Evolutionary conservation across 2,797 vertebrate species (phyloP).

Genomic region (Anabacerthia variegaticeps): DNA sequence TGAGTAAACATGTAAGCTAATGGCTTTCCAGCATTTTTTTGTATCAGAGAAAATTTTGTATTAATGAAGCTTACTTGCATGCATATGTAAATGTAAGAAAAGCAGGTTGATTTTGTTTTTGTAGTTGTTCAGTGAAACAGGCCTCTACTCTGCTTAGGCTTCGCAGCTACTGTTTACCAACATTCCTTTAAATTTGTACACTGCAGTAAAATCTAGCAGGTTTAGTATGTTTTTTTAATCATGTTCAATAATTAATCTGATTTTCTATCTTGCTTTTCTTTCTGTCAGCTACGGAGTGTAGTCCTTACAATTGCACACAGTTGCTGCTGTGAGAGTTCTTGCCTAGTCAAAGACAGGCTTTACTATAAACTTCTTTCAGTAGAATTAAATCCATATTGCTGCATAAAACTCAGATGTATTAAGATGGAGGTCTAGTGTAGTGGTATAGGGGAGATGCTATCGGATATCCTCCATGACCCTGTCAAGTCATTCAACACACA

Average conservation of each 20-base stretch:
- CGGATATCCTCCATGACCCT: background rate
- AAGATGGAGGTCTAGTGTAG: background rate
- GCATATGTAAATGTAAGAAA: background rate
- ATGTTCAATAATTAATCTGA: background rate
- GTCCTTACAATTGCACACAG: accelerated
- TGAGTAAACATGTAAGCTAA: background rate
- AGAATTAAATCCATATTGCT: background rate
- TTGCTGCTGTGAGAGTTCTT: background rate
- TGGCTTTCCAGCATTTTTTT: background rate
- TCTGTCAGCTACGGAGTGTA: background rate
- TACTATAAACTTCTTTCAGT: background rate
- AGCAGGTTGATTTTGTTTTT: background rate
- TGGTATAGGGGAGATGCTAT: background rate
- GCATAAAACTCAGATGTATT: accelerated
- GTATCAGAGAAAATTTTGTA: background rate
- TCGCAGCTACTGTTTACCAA: background rate
- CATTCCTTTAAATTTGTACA: background rate
- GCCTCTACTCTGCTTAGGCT: background rate
- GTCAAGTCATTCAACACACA: background rate
- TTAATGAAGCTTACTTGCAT: background rate
- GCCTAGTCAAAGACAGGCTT: background rate
- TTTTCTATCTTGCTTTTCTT: background rate
- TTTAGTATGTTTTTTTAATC: background rate
- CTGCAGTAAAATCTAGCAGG: background rate
- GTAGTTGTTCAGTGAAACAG: background rate